Evolutionary conservation across 2,113 vertebrate genomes (phyloP).

Genomic region (Romanogobio albipinnatus): DNA sequence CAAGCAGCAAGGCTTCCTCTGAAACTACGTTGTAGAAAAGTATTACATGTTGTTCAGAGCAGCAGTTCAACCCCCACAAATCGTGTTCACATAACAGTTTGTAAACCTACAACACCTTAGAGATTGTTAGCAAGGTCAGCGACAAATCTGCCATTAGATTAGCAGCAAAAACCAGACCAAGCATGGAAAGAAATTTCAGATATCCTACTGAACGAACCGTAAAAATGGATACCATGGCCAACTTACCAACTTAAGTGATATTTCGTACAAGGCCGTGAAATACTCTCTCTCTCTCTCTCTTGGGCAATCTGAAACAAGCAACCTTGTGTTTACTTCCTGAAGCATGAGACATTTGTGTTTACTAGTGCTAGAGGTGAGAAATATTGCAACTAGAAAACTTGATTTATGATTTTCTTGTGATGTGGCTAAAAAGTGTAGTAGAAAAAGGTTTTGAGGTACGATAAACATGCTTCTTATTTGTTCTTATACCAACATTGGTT

Average conservation of each 20-base stretch:
- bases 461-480: not conserved
- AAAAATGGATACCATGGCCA: slow-evolving; percentile 10
- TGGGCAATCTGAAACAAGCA: not conserved
- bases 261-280: slow-evolving; percentile 20
- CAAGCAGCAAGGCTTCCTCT: not conserved
- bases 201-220: slow-evolving; percentile 8
- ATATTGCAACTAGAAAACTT: not conserved
- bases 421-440: not conserved
- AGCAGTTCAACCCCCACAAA: not conserved
- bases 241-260: slow-evolving; percentile 7
- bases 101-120: slow-evolving; percentile 28
- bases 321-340: slow-evolving; percentile 14
- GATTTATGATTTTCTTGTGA: not conserved
- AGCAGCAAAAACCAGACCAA: slow-evolving; percentile 13
- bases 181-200: not conserved
- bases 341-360: slow-evolving; percentile 17
- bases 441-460: not conserved
- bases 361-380: not conserved
- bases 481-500: not conserved
- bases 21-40: not conserved
- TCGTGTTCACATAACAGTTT: slow-evolving; percentile 6
- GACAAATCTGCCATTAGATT: slow-evolving; percentile 15
- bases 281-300: slow-evolving; percentile 1
- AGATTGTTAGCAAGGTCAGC: slow-evolving; percentile 32
- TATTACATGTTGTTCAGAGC: not conserved